These are phyloP conservation scores for Myotis planiceps DNA, from an alignment of 2,797 vertebrate genomes.

Conservation along the genomic window DNA sequence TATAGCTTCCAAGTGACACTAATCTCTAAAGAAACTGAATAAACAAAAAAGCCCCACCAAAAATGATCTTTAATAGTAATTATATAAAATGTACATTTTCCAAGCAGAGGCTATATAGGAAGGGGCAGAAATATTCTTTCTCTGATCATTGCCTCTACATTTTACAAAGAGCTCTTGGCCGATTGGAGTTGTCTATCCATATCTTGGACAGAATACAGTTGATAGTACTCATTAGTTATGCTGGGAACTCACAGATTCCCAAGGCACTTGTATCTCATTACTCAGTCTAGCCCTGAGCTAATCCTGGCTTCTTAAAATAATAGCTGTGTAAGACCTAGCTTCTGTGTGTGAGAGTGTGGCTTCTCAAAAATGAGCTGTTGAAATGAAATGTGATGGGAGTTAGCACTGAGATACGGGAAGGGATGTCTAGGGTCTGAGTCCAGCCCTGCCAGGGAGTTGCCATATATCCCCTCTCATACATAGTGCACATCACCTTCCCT, in stretches of 20 bases:
- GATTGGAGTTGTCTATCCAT: not conserved
- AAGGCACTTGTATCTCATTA: slow-evolving; percentile 48
- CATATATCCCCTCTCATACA: not conserved
- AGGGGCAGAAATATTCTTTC: slow-evolving; percentile 4
- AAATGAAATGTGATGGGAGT: not conserved
- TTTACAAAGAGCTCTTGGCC: slow-evolving; percentile 6
- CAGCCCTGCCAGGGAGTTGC: not conserved
- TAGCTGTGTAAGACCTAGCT: slow-evolving; percentile 32
- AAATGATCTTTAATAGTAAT: slow-evolving; percentile 10
- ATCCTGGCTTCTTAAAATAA: slow-evolving; percentile 49
- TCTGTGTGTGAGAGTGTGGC: not conserved
- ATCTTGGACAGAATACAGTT: not conserved
- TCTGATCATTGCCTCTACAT: not conserved
- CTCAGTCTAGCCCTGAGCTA: slow-evolving; percentile 33
- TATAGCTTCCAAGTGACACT: not conserved
- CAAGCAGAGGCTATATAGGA: not conserved
- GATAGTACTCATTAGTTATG: slow-evolving; percentile 41
- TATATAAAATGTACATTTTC: slow-evolving; percentile 40
- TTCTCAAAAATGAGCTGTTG: slow-evolving; percentile 12
- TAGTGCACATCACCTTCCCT: not conserved
- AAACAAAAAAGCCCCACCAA: not conserved
- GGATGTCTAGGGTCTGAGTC: not conserved
- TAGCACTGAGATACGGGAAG: not conserved
- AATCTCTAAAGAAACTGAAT: not conserved
- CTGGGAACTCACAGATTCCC: slow-evolving; percentile 27